These are phyloP conservation scores for Coenonympha glycerion DNA, from an alignment of 2,888 invertebrate genomes.

Conservation along the genomic window DNA sequence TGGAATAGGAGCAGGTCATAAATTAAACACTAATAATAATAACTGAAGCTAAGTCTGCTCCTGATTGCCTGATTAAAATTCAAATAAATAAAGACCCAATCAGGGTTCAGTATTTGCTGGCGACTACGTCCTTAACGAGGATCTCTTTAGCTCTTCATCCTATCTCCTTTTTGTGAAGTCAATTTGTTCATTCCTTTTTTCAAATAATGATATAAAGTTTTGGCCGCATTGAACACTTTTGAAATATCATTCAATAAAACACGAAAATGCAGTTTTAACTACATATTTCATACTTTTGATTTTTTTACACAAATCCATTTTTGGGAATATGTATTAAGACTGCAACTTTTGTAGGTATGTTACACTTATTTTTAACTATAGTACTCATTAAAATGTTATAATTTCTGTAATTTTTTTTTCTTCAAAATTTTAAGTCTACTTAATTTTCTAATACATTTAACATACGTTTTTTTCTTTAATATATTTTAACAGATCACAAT, in stretches of 20 bases:
- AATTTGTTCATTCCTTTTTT: too few relatives aligned
- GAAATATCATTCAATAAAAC: constrained; percentile 31
- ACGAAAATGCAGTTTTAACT: constrained; percentile 56
- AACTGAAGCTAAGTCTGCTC: too few relatives aligned
- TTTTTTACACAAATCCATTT: neutral
- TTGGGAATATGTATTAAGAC: constrained; percentile 20
- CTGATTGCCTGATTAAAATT: too few relatives aligned
- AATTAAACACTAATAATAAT: too few relatives aligned
- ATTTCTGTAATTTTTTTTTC: constrained; percentile 13
- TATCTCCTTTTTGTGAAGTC: too few relatives aligned
- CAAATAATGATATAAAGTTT: too few relatives aligned
- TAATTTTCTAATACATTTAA: constrained; percentile 13
- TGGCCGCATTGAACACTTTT: too few relatives aligned
- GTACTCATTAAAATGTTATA: neutral
- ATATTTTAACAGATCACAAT: constrained; percentile 39
- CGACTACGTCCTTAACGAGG: too few relatives aligned
- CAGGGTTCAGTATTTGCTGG: too few relatives aligned
- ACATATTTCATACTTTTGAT: neutral
- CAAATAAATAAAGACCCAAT: too few relatives aligned
- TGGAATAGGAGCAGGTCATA: too few relatives aligned
- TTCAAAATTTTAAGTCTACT: constrained; percentile 8
- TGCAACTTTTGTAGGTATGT: constrained; percentile 15
- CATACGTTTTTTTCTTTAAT: constrained; percentile 6
- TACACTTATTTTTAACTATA: constrained; percentile 11
- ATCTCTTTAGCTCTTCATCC: too few relatives aligned